Evolutionary conservation across 37 sponge, comb jelly and placozoan genomes (phyloP), one percentile per base, ranked within the genome.

Genomic region (Beroe ovata): DNA sequence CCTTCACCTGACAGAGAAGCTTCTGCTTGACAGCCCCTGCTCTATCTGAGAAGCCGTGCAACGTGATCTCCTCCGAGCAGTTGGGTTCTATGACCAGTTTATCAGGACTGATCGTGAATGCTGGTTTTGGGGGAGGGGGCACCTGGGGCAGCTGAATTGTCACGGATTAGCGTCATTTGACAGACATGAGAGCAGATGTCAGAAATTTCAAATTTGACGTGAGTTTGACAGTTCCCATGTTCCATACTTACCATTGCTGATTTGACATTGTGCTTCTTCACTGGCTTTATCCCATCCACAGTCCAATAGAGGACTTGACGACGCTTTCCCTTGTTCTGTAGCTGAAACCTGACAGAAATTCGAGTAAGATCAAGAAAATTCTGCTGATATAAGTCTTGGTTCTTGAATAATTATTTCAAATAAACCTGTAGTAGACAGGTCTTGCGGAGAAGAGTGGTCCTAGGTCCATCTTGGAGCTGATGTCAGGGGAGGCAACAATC

Each of bases 251-350:
- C 84, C 84, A 36, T 77, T 11, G 54, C 54, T 4, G 38, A 22
- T 23, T 77, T 77, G 38, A 77, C 84, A 26, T 77, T 77, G 47
- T 77, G 84, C 21, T 42, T 77, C 38, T 77, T 77, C 28, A 58
- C 35, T 2, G 89, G 89, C 37, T 89, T 94, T 58, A 94, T 93
- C 0, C 97, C 95, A 26, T 94, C 94, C 26, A 95, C 94, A 18
- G 94, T 91, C 97, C 97, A 96, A 29, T 92, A 96, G 35, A 95
- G 88, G 11, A 93, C 91, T 77, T 96, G 94, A 28, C 81, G 26
- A 16, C 95, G 89, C 4, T 92, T 64, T 0, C 92, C 91, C n/a
- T 81, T 92, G 90, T 61, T 88, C 22, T 60, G 39, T n/a, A 91
- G 72, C 62, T 89, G 42, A 29, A 77, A 77, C 84, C 84, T 39